phyloP scores from a whole-genome alignment of 2,113 vertebrate species.

The Ailurus styani region DNA sequence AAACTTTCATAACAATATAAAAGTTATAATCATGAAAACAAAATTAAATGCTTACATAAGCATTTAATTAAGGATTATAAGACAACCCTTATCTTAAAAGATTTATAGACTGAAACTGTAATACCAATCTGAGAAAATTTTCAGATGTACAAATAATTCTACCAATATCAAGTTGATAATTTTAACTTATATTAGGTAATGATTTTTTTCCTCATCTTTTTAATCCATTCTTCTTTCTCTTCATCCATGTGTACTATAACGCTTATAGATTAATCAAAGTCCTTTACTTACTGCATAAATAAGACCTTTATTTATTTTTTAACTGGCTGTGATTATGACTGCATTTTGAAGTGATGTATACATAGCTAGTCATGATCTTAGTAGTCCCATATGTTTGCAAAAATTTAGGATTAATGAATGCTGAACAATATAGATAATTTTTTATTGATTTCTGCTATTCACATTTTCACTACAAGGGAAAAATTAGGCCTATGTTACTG shows the following conservation, averaged over 20 bases:
- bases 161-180: neutral
- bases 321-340: neutral
- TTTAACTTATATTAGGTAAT: neutral
- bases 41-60: neutral
- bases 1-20: neutral
- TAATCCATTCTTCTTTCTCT: neutral
- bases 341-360: neutral
- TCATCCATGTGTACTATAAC: neutral
- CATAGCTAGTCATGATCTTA: neutral
- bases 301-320: neutral
- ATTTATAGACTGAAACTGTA: neutral
- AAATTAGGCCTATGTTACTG: neutral
- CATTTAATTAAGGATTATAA: neutral
- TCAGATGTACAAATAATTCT: neutral
- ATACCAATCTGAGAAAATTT: neutral
- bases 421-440: neutral
- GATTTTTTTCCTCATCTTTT: neutral
- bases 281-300: neutral
- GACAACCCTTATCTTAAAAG: neutral
- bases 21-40: neutral
- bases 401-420: neutral
- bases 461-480: neutral
- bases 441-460: neutral
- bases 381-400: neutral
- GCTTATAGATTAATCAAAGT: neutral